Evolutionary conservation across 2,797 vertebrate genomes (phyloP), one percentile per base, ranked within the genome.

Genomic region (Tenualosa thibaudeaui): DNA sequence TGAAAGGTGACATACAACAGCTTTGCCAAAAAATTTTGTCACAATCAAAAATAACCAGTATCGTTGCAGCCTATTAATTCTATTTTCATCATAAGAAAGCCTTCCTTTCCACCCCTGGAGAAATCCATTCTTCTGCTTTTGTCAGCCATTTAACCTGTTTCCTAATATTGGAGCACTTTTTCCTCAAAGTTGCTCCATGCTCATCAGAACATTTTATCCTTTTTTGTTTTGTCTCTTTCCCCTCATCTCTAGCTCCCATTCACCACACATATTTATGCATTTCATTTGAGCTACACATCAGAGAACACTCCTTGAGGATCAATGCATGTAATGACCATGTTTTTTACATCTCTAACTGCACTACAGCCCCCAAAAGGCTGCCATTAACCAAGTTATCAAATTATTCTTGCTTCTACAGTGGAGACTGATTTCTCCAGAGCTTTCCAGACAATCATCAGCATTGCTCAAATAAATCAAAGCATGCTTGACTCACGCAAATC

Each of bases 1-100:
- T 97, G 90, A 93, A 94, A 93, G 97, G 98, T 99, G 94, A 98
- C 96, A 92, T 88, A 84, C 89, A 91, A 87, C 71, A 93, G 90
- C 86, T 90, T 94, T 91, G 91, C 89, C 87, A 81, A 88, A 89
- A 85, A 87, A 0, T 75, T 68, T 83, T 88, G 81, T 86, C 84
- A 88, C 46, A 86, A 84, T 88, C 71, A 78, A 78, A 78, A 92
- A 91, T 93, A 93, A 93, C 91, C 89, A 90, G 86, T 85, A 87
- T 85, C 86, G 71, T 88, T 87, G 87, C 49, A 81, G 78, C 85
- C 82, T 90, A 87, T 88, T 88, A 81, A 81, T 86, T 87, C 82
- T 31, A 81, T 68, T 81, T 83, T 82, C 75, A 88, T 84, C 87
- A 58, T 85, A 84, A 84, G 40, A 88, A 89, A 85, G 56, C 84